Conservation (phyloP, 2,113 vertebrate species). For the Orycteropus afer region DNA sequence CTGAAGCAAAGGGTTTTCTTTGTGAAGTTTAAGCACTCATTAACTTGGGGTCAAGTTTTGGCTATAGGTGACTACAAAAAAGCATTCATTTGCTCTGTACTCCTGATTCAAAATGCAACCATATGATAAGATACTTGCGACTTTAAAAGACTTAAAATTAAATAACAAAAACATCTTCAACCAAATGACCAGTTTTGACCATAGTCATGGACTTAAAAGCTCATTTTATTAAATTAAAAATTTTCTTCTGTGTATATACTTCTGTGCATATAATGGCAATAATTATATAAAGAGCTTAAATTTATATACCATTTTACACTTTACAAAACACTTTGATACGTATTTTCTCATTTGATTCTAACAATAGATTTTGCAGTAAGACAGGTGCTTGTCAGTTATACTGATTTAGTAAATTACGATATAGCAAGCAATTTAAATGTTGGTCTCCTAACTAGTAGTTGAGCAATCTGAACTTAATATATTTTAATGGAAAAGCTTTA, state of each 20-base stretch:
- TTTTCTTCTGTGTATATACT: conserved; percentile 14
- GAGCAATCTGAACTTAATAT: neutral
- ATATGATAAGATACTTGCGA: neutral
- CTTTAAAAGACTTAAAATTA: neutral
- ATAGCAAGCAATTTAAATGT: neutral
- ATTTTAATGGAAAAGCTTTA: neutral
- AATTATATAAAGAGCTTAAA: neutral
- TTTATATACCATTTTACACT: neutral
- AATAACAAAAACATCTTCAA: neutral
- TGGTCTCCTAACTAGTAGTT: neutral
- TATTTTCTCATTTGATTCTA: neutral
- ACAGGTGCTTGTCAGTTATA: neutral
- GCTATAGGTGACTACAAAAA: conserved; percentile 57
- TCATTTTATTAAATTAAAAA: conserved; percentile 9
- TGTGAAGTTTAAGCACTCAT: conserved; percentile 63
- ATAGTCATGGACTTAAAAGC: neutral
- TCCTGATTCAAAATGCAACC: conserved; percentile 29
- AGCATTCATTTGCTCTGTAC: neutral
- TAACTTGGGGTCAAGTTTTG: conserved; percentile 60
- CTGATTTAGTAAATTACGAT: neutral
- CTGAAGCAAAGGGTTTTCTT: conserved; percentile 41
- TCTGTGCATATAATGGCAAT: neutral
- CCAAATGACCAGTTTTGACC: neutral
- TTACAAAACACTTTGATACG: conserved; percentile 10
- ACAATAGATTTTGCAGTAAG: neutral